Evolutionary conservation across 1,140 invertebrate genomes (phyloP).

Genomic region (Lycorma delicatula): DNA sequence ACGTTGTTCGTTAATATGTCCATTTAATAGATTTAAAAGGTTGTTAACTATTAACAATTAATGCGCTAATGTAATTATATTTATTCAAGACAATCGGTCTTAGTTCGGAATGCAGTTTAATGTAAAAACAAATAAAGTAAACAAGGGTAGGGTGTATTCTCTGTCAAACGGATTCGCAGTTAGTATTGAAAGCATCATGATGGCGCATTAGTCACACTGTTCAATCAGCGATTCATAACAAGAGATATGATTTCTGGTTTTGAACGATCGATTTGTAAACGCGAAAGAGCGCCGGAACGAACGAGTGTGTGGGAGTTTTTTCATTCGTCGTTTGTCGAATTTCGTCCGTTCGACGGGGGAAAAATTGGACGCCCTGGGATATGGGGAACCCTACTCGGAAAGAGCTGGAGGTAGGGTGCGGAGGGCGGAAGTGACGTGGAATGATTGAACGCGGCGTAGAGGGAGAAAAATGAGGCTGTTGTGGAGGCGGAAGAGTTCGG

Average conservation of each 20-base stretch:
- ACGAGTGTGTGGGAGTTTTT: slow-evolving; percentile 6
- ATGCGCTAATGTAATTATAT: no score
- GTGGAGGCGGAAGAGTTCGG: not conserved
- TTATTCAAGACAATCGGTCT: no score
- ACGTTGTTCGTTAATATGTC: no score
- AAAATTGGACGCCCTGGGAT: slow-evolving; percentile 11
- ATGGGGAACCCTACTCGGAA: no score
- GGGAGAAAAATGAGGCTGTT: slow-evolving; percentile 17
- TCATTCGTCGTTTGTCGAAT: slow-evolving; percentile 14
- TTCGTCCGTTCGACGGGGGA: slow-evolving; percentile 1
- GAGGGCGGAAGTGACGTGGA: slow-evolving; percentile 12
- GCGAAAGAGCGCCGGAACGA: no score
- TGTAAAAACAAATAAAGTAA: no score
- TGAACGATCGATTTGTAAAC: slow-evolving; percentile 3
- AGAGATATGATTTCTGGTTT: slow-evolving; percentile 1
- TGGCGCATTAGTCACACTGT: not conserved
- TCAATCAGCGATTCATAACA: slow-evolving; percentile 1
- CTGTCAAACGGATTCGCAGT: no score
- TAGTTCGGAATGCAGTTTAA: no score
- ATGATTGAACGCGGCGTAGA: slow-evolving; percentile 16
- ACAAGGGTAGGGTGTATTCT: no score
- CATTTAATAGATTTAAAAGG: no score
- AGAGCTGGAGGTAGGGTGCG: not conserved
- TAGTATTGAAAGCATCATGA: not conserved
- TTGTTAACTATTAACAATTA: no score